Percentiles rank a stretch among this genome's conserved stretches.
These are phyloP conservation scores for Trididemnum clinides DNA, from an alignment of 23 tunicate species.

Conservation along the genomic window DNA sequence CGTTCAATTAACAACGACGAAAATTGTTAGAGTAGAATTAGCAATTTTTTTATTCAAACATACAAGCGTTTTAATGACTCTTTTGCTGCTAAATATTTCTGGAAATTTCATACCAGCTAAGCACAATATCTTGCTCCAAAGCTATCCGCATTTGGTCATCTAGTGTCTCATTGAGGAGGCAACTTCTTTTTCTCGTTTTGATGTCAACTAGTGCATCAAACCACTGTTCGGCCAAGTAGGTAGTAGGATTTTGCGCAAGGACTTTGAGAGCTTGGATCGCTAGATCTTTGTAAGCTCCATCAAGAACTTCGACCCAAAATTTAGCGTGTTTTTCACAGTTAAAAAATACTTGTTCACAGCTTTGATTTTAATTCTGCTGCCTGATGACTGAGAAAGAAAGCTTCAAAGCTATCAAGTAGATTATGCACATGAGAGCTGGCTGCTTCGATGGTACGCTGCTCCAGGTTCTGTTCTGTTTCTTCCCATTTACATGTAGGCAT, in stretches of 20 bases:
- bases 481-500: too few relatives aligned
- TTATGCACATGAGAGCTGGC: constrained; percentile 21
- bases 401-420: constrained; percentile 29
- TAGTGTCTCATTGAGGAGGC: constrained; percentile 54
- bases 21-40: too few relatives aligned
- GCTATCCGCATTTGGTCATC: constrained; percentile 70
- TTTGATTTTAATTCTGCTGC: constrained; percentile 29
- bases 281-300: constrained; percentile 35
- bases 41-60: background rate
- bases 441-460: too few relatives aligned
- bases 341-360: constrained; percentile 26
- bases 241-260: constrained; percentile 53
- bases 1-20: background rate
- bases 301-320: constrained; percentile 50
- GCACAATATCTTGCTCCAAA: constrained; percentile 61
- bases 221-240: constrained; percentile 67
- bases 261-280: constrained; percentile 57
- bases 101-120: constrained; percentile 61
- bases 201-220: constrained; percentile 71
- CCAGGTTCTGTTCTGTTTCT: too few relatives aligned
- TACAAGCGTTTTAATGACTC: background rate
- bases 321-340: constrained; percentile 52
- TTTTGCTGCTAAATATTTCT: constrained; percentile 65
- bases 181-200: constrained; percentile 56
- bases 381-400: too few relatives aligned